Evolutionary conservation across 2,888 invertebrate species (phyloP).

Genomic region (Ditula angustiorana): DNA sequence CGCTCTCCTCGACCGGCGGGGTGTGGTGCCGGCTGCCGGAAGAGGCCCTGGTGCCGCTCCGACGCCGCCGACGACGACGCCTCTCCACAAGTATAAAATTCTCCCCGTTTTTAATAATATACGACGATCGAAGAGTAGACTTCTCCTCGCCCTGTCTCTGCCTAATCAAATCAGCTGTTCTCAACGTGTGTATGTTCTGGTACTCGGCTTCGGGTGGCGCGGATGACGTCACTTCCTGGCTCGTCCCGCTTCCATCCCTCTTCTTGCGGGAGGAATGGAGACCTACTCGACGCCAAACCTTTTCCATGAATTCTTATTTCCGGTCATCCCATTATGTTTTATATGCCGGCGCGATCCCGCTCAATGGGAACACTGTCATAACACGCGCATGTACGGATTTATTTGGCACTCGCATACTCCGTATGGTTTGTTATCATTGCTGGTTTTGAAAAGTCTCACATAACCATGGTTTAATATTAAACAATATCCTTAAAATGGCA

Average conservation of each 20-base stretch:
- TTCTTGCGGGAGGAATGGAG: slow-evolving; percentile 86
- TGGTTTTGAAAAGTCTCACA: background rate
- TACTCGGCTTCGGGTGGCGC: slow-evolving; percentile 79
- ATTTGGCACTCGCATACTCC: slow-evolving; percentile 23
- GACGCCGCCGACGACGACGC: slow-evolving; percentile 73
- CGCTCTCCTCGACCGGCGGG: slow-evolving; percentile 75
- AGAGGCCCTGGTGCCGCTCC: slow-evolving; percentile 79
- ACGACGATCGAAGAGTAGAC: slow-evolving; percentile 80
- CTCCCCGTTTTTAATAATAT: slow-evolving; percentile 82
- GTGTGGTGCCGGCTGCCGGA: slow-evolving; percentile 79
- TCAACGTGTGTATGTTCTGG: slow-evolving; percentile 79
- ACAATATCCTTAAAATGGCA: slow-evolving; percentile 2
- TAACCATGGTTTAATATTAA: background rate
- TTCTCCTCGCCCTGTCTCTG: slow-evolving; percentile 82
- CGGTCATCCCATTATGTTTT: slow-evolving; percentile 81
- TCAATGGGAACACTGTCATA: slow-evolving; percentile 33
- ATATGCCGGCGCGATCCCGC: slow-evolving; percentile 41
- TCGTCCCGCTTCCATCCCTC: slow-evolving; percentile 84
- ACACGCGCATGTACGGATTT: slow-evolving; percentile 26
- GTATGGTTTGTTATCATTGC: slow-evolving; percentile 23
- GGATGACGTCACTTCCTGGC: slow-evolving; percentile 72
- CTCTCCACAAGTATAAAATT: slow-evolving; percentile 82
- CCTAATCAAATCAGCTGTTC: slow-evolving; percentile 83
- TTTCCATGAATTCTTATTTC: slow-evolving; percentile 83
- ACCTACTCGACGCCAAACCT: slow-evolving; percentile 85